A percentile compares a stretch with the other conserved stretches of the same genome.
Evolutionary conservation across 1,140 invertebrate genomes (phyloP).

Genomic region (Aleiodes sp.): DNA sequence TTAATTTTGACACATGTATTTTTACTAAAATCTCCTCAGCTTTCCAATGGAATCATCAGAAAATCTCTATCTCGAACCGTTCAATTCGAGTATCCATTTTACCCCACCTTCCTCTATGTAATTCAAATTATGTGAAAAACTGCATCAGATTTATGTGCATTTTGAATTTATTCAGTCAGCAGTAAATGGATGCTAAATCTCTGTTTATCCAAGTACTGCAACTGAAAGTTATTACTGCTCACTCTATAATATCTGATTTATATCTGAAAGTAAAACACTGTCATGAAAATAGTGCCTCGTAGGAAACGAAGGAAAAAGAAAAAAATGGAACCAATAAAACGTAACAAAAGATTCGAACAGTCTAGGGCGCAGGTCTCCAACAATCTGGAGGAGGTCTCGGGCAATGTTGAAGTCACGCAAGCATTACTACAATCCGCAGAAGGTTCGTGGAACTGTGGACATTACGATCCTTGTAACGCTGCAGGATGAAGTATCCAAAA

Average conservation of each 20-base stretch:
- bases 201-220: too few species aligned
- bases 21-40: too few species aligned
- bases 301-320: not conserved
- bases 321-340: slow-evolving; percentile 17
- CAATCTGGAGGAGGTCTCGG: slow-evolving; percentile 47
- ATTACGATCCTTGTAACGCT: slow-evolving; percentile 48
- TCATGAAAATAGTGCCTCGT: not conserved
- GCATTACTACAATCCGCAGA: slow-evolving; percentile 33
- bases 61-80: too few species aligned
- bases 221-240: too few species aligned
- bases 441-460: slow-evolving; percentile 44
- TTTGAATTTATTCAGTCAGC: too few species aligned
- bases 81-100: too few species aligned
- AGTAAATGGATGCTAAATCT: too few species aligned
- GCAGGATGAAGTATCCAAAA: slow-evolving; percentile 53
- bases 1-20: too few species aligned
- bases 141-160: too few species aligned
- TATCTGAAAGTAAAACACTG: not conserved
- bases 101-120: too few species aligned
- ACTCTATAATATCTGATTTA: not conserved
- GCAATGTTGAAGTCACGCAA: slow-evolving; percentile 52
- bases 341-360: slow-evolving; percentile 17
- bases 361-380: slow-evolving; percentile 42
- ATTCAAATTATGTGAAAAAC: too few species aligned
- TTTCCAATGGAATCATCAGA: too few species aligned